phyloP scores from a whole-genome alignment of 2,113 vertebrate species.

The Xiphophorus couchianus region DNA sequence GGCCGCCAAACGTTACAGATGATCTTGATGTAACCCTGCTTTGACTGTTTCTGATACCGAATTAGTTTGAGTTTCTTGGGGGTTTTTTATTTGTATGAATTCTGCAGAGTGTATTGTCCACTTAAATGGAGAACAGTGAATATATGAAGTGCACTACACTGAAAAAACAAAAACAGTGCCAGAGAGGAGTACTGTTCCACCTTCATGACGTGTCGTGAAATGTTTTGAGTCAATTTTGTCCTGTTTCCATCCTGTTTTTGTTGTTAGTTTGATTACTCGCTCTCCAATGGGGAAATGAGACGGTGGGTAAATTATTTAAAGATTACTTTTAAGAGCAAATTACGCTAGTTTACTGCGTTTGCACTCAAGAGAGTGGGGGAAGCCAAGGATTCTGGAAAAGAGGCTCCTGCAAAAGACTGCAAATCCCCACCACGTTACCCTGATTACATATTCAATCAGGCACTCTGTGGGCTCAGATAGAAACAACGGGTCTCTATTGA shows the following conservation, averaged over 20 bases:
- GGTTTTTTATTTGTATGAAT: slow-evolving; percentile 9
- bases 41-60: slow-evolving; percentile 37
- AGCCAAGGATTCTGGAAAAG: slow-evolving; percentile 38
- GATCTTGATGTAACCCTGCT: slow-evolving; percentile 39
- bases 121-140: slow-evolving; percentile 31
- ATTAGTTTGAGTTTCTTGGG: slow-evolving; percentile 21
- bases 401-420: slow-evolving; percentile 56
- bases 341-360: slow-evolving; percentile 78
- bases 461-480: slow-evolving; percentile 21
- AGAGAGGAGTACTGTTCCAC: slow-evolving; percentile 57
- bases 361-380: slow-evolving; percentile 69
- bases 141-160: slow-evolving; percentile 53
- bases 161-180: slow-evolving; percentile 29
- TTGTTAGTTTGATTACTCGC: slow-evolving; percentile 1
- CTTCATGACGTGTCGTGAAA: slow-evolving; percentile 47
- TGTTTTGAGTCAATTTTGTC: slow-evolving; percentile 50
- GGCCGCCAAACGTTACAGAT: slow-evolving; percentile 52
- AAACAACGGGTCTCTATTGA: slow-evolving; percentile 35
- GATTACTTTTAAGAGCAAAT: slow-evolving; percentile 58
- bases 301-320: slow-evolving; percentile 73
- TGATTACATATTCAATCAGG: slow-evolving; percentile 23
- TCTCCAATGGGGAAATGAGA: neutral
- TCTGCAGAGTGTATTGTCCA: slow-evolving; percentile 18
- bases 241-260: slow-evolving; percentile 58
- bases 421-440: slow-evolving; percentile 37